Base-by-base conservation (phyloP, 2,888 invertebrate genomes). In the Aphidius colemani region DNA sequence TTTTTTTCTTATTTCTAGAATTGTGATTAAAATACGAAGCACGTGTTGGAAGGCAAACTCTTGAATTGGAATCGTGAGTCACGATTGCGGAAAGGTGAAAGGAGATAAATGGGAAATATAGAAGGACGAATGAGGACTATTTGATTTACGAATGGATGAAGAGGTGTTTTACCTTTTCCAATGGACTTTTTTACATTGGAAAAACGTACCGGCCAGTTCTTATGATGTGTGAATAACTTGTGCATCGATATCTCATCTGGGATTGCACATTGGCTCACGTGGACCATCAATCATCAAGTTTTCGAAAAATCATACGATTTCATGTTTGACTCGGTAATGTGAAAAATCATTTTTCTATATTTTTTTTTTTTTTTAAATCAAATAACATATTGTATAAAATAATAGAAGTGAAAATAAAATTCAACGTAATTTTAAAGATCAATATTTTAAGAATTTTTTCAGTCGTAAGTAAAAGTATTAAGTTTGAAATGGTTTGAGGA, bases 81-180 rank as follows among this genome's bases (percentile, higher is more conserved):
- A 43, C 53, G 56, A 59, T 53, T 53, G 18, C 58, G 50, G 64
- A 62, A 30, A 67, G 44, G 13, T 60, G 60, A 50, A 61, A 46
- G 64, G 58, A 46, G 59, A 62, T 53, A 53, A 64, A 61, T 64
- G 55, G 43, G 40, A 30, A 44, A 53, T n/a, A 30, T 43, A 44
- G 46, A 66, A 59, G 39, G 53, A 63, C 53, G 50, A 58, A 53
- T 45, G 40, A 60, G 65, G 67, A 59, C 56, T 46, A 66, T 66
- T 70, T 66, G 66, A 71, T 67, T 65, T 66, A 68, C 62, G 66
- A 69, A 57, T 39, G 66, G 64, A 66, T 59, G 62, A 62, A 55
- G 55, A 66, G 53, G 50, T 68, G 53, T 65, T 69, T 65, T 68
- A 30, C 67, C 67, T 61, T 64, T 61, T 63, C 64, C 51, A 44